Evolutionary conservation across 2,888 invertebrate genomes (phyloP).

Genomic region (Tetrapedia diversipes): DNA sequence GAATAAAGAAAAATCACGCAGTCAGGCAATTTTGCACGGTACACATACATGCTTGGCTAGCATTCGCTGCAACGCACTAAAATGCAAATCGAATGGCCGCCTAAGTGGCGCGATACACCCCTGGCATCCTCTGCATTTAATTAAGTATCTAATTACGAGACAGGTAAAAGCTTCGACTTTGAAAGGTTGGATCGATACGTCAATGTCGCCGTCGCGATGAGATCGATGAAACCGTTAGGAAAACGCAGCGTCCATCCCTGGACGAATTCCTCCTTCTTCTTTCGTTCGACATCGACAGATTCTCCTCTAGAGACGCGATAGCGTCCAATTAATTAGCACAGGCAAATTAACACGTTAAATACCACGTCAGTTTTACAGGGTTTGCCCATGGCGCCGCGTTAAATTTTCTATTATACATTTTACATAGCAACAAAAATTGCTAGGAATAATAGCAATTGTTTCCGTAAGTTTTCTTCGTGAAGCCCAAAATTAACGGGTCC

Average conservation of each 20-base stretch:
- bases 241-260: constrained; percentile 20
- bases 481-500: too few species aligned
- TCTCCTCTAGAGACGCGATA: constrained; percentile 23
- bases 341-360: constrained; percentile 49
- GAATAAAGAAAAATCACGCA: too few species aligned
- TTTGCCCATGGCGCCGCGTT: too few species aligned
- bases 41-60: background rate
- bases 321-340: constrained; percentile 44
- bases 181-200: constrained; percentile 40
- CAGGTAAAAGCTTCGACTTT: constrained; percentile 30
- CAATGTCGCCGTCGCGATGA: constrained; percentile 27
- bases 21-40: too few species aligned
- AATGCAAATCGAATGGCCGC: constrained; percentile 16
- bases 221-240: constrained; percentile 37
- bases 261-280: constrained; percentile 25
- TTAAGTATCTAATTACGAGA: constrained; percentile 48
- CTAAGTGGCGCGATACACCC: constrained; percentile 16
- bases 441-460: too few species aligned
- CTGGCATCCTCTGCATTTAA: constrained; percentile 28
- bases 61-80: background rate
- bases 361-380: too few species aligned
- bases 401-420: too few species aligned
- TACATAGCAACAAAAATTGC: too few species aligned
- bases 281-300: constrained; percentile 19
- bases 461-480: too few species aligned